Evolutionary conservation across 2,797 vertebrate species (phyloP).

Genomic region (Muscicapa striata): DNA sequence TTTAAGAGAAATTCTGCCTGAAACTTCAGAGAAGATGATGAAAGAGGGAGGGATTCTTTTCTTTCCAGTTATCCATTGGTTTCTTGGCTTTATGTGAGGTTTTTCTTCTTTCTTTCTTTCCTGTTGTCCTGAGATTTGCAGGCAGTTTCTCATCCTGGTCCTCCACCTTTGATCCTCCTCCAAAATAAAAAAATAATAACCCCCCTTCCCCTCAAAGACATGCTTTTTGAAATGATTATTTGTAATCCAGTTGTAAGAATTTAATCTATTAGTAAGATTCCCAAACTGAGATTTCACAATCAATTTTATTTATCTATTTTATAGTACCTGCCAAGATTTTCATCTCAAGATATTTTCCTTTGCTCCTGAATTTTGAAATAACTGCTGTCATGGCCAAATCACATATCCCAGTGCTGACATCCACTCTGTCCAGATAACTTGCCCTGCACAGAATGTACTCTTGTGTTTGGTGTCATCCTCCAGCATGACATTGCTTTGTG

Average conservation of each 20-base stretch:
- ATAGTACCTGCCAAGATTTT: background rate
- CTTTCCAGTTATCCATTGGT: background rate
- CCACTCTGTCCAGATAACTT: background rate
- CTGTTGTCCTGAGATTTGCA: background rate
- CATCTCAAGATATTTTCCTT: background rate
- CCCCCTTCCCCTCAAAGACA: background rate
- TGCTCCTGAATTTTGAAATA: background rate
- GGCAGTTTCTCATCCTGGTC: background rate
- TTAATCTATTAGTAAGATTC: background rate
- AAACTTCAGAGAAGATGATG: background rate
- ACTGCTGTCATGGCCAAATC: background rate
- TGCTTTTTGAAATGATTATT: background rate
- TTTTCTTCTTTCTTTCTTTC: background rate
- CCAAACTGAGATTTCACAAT: background rate
- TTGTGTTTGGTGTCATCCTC: background rate
- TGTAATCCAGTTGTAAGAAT: background rate
- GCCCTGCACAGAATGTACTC: background rate
- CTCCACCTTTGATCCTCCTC: background rate
- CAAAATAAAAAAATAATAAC: background rate
- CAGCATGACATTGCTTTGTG: background rate
- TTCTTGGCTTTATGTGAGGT: background rate
- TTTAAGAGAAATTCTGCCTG: background rate
- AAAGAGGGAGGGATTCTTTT: background rate
- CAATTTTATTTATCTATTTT: background rate
- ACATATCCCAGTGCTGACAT: background rate